Base-by-base conservation (phyloP, 2,113 vertebrate species). In the Caracal caracal region DNA sequence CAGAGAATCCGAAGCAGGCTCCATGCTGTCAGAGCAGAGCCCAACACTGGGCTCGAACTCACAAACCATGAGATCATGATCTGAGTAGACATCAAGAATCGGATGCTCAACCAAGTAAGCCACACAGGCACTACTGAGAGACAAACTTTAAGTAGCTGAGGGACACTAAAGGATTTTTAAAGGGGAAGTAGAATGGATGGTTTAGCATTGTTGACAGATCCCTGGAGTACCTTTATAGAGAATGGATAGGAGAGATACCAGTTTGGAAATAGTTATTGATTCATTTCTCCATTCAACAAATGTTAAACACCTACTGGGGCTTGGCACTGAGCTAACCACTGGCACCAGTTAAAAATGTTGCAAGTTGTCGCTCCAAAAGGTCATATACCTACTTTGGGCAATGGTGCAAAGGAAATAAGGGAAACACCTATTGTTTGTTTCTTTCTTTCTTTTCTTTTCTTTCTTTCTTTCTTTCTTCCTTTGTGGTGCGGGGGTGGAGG, bases 201-300 rank as follows among this genome's bases (percentile, higher is more conserved):
- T 51, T 92, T n/a, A 78, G 20, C 82, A 43, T 78, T 83, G 66
- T 47, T 92, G 51, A 84, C 53, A 76, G 28, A 73, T 61, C 22
- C 33, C 71, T 84, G 24, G 8, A 83, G 71, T 16, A 88, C 43
- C 76, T 70, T 91, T 79, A 91, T 22, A 71, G 70, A 91, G 61
- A 91, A 65, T 73, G 47, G 24, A 35, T 37, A 81, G 65, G 15
- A 92, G 35, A 93, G 40, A 28, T 43, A 90, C 5, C 40, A 87
- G 22, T n/a, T 28, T 43, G 26, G 68, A 93, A 88, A 73, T 6
- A 91, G 40, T 13, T 47, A 71, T 11, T 87, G 82, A 88, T 53
- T 93, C 35, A 66, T 56, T 91, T 83, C 84, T 86, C 24, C 49
- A 90, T 17, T 71, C 59, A 93, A 92, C 53, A 88, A 91, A 30